Evolutionary conservation across 2,113 vertebrate species (phyloP).

Genomic region (Sorex araneus): DNA sequence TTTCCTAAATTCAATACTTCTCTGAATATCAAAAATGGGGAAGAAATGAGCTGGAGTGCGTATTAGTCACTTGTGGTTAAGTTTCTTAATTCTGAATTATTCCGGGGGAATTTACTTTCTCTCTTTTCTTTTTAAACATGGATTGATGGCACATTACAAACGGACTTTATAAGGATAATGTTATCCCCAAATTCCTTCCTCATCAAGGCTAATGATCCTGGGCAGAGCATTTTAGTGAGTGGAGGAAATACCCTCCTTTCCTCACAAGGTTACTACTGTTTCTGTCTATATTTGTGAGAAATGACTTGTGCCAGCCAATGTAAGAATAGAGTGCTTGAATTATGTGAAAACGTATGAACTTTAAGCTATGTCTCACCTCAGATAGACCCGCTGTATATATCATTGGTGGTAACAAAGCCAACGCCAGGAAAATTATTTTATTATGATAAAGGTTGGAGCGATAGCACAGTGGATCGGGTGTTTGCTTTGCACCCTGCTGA

Average conservation of each 20-base stretch:
- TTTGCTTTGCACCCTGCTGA: too few species aligned
- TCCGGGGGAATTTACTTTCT: conserved; percentile 35
- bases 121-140: conserved; percentile 21
- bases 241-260: background rate
- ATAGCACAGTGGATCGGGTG: too few species aligned
- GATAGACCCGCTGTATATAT: too few species aligned
- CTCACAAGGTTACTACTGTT: background rate
- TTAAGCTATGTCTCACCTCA: background rate
- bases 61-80: conserved; percentile 17
- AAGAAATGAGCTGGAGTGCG: background rate
- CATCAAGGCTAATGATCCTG: conserved; percentile 3
- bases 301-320: background rate
- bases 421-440: background rate
- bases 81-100: conserved; percentile 57
- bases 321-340: background rate
- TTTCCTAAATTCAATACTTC: background rate
- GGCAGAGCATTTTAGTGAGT: background rate
- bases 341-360: background rate
- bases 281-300: conserved; percentile 4
- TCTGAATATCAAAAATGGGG: background rate
- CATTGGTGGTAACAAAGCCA: too few species aligned
- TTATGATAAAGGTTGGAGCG: background rate
- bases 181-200: conserved; percentile 22
- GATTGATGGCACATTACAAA: background rate
- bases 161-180: background rate